A percentile compares a stretch with the other conserved stretches of the same genome.
These are phyloP conservation scores for Galemys pyrenaicus DNA, from an alignment of 2,113 vertebrate genomes.

Conservation along the genomic window DNA sequence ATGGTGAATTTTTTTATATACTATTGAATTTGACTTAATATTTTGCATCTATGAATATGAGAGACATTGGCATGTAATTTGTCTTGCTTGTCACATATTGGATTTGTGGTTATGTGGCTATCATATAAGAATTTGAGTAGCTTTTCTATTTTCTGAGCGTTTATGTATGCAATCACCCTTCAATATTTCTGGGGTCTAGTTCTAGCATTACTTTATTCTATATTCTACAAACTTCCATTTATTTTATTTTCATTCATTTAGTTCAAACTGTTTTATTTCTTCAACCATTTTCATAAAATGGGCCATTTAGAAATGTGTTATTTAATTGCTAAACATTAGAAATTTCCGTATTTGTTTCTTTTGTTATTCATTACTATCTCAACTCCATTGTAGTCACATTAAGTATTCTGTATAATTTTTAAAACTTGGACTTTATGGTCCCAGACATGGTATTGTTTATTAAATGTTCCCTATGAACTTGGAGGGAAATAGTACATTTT, in stretches of 20 bases:
- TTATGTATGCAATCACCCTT: neutral
- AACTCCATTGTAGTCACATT: neutral
- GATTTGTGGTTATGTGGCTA: neutral
- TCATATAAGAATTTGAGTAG: neutral
- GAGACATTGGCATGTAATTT: neutral
- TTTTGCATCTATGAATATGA: neutral
- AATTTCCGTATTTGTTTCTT: neutral
- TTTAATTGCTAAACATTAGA: neutral
- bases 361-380: neutral
- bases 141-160: neutral
- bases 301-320: neutral
- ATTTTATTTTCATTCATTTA: conserved; percentile 35
- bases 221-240: neutral
- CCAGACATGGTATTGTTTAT: neutral
- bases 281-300: neutral
- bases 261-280: neutral
- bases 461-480: neutral
- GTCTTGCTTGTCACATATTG: neutral
- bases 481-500: neutral
- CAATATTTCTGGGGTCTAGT: too few relatives aligned
- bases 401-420: neutral
- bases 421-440: neutral
- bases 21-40: neutral
- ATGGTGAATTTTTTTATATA: neutral
- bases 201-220: neutral